Conservation (phyloP, 2,797 vertebrate genomes). For the Selene dorsalis region DNA sequence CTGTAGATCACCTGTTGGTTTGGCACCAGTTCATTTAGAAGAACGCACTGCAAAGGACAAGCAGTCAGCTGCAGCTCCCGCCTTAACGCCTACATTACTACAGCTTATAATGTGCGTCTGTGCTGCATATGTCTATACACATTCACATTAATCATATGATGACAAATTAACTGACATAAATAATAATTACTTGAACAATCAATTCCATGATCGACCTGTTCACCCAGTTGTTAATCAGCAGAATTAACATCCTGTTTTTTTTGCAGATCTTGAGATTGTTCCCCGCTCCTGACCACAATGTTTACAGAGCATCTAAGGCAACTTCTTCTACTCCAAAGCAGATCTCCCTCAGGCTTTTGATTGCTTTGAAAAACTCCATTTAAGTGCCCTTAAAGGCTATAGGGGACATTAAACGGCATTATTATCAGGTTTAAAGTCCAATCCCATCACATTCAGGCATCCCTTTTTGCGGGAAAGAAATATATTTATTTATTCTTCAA, state of each 20-base stretch:
- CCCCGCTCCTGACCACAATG: neutral
- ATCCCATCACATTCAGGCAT: neutral
- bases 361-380: neutral
- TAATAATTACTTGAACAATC: neutral
- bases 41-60: neutral
- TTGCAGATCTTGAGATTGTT: neutral
- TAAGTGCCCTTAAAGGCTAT: neutral
- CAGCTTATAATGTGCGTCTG: neutral
- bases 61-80: neutral
- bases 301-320: neutral
- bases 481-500: too few relatives aligned
- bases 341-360: neutral
- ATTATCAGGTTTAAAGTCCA: slow-evolving; percentile 19
- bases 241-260: neutral
- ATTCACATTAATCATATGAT: neutral
- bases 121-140: neutral
- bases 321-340: neutral
- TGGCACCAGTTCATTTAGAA: neutral
- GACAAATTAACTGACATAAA: neutral
- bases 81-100: neutral
- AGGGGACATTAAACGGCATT: slow-evolving; percentile 7
- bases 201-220: neutral
- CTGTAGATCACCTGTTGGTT: neutral
- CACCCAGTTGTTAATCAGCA: neutral
- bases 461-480: neutral